Conservation (phyloP, 2,113 vertebrate genomes). For the Caranx ignobilis region DNA sequence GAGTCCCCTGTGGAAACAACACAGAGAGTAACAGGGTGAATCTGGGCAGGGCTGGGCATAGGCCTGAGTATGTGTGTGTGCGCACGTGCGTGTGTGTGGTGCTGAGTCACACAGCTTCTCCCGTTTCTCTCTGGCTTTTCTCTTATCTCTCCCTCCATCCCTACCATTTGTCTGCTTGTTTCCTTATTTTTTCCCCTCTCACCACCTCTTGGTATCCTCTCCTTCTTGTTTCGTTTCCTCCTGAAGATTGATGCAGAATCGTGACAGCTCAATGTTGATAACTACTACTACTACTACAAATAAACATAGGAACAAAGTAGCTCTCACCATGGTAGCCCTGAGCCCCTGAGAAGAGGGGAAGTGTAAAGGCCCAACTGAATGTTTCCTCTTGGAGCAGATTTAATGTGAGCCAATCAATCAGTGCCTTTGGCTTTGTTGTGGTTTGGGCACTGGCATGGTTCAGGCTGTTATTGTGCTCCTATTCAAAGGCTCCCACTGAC, state of each 20-base stretch:
- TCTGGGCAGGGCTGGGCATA: constrained; percentile 42
- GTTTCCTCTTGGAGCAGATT: constrained; percentile 62
- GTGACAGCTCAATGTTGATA: constrained; percentile 22
- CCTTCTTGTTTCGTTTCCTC: constrained; percentile 42
- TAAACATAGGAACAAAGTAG: constrained; percentile 56
- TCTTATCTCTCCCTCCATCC: constrained; percentile 61
- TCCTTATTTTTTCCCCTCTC: constrained; percentile 52
- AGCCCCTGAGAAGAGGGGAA: constrained; percentile 28
- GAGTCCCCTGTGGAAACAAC: constrained; percentile 48
- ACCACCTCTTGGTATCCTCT: constrained; percentile 31
- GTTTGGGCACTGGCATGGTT: constrained; percentile 33
- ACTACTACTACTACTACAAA: background rate
- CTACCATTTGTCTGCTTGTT: constrained; percentile 41
- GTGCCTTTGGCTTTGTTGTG: constrained; percentile 56
- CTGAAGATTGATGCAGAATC: constrained; percentile 36
- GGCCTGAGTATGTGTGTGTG: constrained; percentile 7
- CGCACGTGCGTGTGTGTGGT: constrained; percentile 28
- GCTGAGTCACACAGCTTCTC: constrained; percentile 71
- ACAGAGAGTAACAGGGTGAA: constrained; percentile 47
- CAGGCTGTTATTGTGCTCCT: constrained; percentile 37
- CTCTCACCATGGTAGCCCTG: constrained; percentile 16
- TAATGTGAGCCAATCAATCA: constrained; percentile 55
- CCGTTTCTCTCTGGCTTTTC: constrained; percentile 43
- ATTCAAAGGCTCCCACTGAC: constrained; percentile 6
- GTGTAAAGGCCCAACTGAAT: constrained; percentile 37